These are phyloP conservation scores for Lagopus muta DNA, from an alignment of 2,113 vertebrate species.

Conservation along the genomic window DNA sequence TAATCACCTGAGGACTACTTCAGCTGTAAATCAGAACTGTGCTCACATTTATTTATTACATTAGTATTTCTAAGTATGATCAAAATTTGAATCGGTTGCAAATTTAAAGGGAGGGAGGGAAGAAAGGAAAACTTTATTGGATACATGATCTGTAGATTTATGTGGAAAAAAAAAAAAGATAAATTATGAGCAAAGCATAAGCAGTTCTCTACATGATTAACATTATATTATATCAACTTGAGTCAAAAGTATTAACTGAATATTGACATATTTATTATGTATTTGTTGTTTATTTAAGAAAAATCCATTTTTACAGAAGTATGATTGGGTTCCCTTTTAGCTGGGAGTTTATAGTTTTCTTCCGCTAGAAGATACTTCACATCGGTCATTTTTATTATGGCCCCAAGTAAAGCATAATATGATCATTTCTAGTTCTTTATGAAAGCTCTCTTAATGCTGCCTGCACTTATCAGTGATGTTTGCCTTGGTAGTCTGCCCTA, in stretches of 20 bases:
- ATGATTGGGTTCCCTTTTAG: neutral
- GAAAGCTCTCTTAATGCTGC: neutral
- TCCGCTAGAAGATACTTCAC: neutral
- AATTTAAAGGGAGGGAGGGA: neutral
- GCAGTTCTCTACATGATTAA: neutral
- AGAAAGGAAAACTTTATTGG: neutral
- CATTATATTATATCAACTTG: neutral
- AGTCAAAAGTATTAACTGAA: neutral
- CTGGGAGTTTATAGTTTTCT: neutral
- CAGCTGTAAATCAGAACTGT: neutral
- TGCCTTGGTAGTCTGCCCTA: neutral
- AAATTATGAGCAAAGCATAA: neutral
- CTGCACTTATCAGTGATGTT: neutral
- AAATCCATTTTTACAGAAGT: neutral
- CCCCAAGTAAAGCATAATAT: neutral
- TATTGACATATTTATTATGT: neutral
- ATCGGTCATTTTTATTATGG: neutral
- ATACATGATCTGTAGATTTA: neutral
- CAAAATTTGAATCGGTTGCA: neutral
- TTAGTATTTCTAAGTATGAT: neutral
- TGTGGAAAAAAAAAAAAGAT: neutral
- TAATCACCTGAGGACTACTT: neutral
- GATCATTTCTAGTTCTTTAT: neutral
- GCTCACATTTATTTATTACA: neutral
- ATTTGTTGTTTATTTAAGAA: neutral